Evolutionary conservation across 2,888 invertebrate species (phyloP), one percentile per base, ranked within the genome.

Genomic region (Aphidoletes aphidimyza): DNA sequence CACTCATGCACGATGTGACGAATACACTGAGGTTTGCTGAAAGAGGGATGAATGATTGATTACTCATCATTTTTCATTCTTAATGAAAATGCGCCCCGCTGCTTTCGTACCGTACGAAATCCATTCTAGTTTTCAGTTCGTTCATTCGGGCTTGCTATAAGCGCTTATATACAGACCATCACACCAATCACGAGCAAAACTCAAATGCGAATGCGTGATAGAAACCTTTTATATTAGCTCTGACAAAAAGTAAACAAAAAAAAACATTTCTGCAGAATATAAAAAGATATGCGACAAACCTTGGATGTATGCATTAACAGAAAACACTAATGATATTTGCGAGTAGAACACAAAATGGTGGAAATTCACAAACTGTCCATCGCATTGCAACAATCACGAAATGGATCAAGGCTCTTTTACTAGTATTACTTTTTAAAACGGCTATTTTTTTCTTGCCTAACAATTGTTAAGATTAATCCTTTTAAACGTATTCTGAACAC

Each of bases 31-130:
- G 37, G 37, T n/a, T 1, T 2, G n/a, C n/a, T n/a, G 22, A 78
- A 84, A 84, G 84, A 84, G 84, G 84, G 84, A 84, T 83, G 87
- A 88, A 89, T 90, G 90, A 90, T 90, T 90, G 90, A 90, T 90
- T 90, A 89, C 89, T 90, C 89, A 88, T 90, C 90, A 90, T 90
- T 90, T 90, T 89, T 90, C 89, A 90, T 89, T 89, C 90, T 90
- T 90, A 90, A 90, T 90, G 90, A 90, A 90, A 90, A 90, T 90
- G 90, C 90, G 89, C 90, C 90, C 90, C 88, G 90, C 90, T 89
- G 90, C 34, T 84, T 83, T 49, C 22, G 47, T 81, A 81, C 81
- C 14, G n/a, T 37, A 81, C 37, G 36, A 8, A 81, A 81, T 81
- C 19, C n/a, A 37, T 81, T 81, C 81, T 81, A 81, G 37, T 81